Evolutionary conservation across 2,888 invertebrate species (phyloP).

Genomic region (Microctonus hyperodae): DNA sequence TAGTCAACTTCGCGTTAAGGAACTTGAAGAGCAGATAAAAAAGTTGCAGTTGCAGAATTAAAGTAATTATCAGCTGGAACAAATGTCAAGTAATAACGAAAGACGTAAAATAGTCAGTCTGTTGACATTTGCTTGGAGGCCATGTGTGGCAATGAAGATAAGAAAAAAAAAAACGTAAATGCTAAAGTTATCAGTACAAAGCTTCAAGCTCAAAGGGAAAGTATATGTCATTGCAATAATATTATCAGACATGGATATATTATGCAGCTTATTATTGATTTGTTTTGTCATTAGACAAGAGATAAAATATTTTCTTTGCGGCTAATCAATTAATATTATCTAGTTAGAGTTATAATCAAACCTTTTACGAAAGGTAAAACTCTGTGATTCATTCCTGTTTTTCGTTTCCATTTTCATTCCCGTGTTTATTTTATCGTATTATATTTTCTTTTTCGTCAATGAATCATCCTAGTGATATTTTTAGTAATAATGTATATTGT

Average conservation of each 20-base stretch:
- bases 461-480: background rate
- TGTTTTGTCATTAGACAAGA: background rate
- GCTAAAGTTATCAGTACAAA: constrained; percentile 23
- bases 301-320: constrained; percentile 17
- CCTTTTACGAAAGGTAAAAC: constrained; percentile 32
- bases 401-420: constrained; percentile 22
- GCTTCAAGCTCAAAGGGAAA: constrained; percentile 13
- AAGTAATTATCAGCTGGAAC: background rate
- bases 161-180: constrained; percentile 12
- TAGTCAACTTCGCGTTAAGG: constrained; percentile 81
- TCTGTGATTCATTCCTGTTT: constrained; percentile 41
- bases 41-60: constrained; percentile 64
- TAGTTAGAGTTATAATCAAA: constrained; percentile 30
- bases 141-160: constrained; percentile 1
- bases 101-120: background rate
- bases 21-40: constrained; percentile 79
- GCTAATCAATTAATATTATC: constrained; percentile 15
- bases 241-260: constrained; percentile 9
- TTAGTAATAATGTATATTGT: too few species aligned
- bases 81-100: background rate
- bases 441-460: constrained; percentile 5
- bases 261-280: constrained; percentile 16
- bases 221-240: constrained; percentile 22
- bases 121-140: constrained; percentile 18
- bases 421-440: constrained; percentile 10